Evolutionary conservation across 2,888 invertebrate species (phyloP).

Genomic region (Euproctis similis): DNA sequence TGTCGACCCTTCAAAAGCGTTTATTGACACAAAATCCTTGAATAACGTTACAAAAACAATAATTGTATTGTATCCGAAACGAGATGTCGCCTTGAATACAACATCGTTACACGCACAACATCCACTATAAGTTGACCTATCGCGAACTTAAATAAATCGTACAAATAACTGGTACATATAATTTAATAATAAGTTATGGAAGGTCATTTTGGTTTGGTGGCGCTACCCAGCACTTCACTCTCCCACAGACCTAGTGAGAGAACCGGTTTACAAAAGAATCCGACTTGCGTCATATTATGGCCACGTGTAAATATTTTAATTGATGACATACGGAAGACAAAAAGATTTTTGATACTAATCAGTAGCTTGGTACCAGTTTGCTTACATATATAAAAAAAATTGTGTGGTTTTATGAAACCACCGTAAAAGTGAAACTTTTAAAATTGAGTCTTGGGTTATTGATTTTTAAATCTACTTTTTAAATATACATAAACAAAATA

Average conservation of each 20-base stretch:
- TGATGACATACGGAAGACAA: conserved; percentile 69
- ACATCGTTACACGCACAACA: conserved; percentile 42
- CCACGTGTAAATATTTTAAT: conserved; percentile 72
- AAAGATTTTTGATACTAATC: conserved; percentile 50
- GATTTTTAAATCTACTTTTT: no score
- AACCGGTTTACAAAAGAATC: conserved; percentile 65
- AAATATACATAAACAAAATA: no score
- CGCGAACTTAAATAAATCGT: conserved; percentile 19
- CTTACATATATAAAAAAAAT: no score
- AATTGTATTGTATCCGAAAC: conserved; percentile 59
- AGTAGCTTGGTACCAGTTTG: conserved; percentile 41
- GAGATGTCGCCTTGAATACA: conserved; percentile 64
- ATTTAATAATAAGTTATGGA: conserved; percentile 25
- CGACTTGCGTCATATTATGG: conserved; percentile 60
- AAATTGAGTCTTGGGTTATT: no score
- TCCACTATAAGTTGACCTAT: conserved; percentile 41
- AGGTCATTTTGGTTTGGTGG: conserved; percentile 52
- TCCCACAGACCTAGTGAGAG: conserved; percentile 55
- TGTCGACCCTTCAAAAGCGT: conserved; percentile 27
- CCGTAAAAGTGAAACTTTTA: no score
- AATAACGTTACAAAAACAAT: conserved; percentile 63
- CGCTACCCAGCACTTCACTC: conserved; percentile 56
- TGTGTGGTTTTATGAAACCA: no score
- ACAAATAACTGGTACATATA: conserved; percentile 14
- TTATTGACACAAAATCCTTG: conserved; percentile 45